phyloP scores from a whole-genome alignment of 2,113 vertebrate species.

The Anguilla rostrata region DNA sequence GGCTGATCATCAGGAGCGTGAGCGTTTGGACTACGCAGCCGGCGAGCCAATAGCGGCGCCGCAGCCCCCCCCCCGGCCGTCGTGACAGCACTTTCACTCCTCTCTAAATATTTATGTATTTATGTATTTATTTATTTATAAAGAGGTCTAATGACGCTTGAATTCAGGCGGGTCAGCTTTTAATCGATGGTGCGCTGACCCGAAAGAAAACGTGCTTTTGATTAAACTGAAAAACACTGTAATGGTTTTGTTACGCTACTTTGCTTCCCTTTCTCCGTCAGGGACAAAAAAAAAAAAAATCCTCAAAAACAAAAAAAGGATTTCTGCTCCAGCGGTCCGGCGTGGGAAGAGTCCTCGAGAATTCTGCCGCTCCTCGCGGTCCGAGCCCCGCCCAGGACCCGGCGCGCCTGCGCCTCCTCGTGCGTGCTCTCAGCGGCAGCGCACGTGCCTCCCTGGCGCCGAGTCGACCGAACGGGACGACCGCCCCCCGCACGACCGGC shows the following conservation, averaged over 20 bases:
- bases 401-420: neutral
- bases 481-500: neutral
- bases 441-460: neutral
- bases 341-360: neutral
- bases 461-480: neutral
- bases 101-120: constrained; percentile 34
- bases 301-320: too few species aligned
- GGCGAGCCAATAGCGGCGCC: constrained; percentile 59
- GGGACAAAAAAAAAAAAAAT: too few species aligned
- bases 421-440: neutral
- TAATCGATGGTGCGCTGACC: constrained; percentile 40
- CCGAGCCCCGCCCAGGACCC: neutral
- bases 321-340: too few species aligned
- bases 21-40: constrained; percentile 91
- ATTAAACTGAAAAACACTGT: too few species aligned
- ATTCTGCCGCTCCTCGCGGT: neutral
- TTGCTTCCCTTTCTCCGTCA: too few species aligned
- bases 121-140: constrained; percentile 37
- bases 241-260: too few species aligned
- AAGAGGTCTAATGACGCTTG: neutral
- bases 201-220: too few species aligned
- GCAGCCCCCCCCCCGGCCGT: constrained; percentile 47
- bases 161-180: constrained; percentile 50
- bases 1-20: constrained; percentile 94
- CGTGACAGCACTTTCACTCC: neutral